These are phyloP conservation scores for Ellobius talpinus DNA, from an alignment of 2,113 vertebrate genomes.

Conservation along the genomic window DNA sequence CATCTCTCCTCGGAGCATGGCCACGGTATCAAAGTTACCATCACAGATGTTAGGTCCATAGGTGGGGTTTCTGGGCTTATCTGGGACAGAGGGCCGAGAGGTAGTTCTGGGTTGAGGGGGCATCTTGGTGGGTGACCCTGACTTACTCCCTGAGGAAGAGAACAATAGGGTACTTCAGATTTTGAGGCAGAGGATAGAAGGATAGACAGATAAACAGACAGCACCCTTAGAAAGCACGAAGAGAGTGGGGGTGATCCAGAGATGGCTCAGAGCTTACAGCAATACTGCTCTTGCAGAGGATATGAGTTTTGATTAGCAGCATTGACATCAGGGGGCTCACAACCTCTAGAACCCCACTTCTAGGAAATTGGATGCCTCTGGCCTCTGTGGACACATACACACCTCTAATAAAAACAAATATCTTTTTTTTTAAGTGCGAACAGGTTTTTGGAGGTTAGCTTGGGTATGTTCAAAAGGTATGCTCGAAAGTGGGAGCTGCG, in stretches of 20 bases:
- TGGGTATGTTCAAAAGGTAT: not conserved
- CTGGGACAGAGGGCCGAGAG: conserved; percentile 80
- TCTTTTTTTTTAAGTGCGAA: not conserved
- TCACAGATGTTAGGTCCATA: conserved; percentile 92
- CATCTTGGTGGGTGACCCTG: conserved; percentile 77
- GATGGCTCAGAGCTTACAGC: not conserved
- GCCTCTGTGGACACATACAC: not conserved
- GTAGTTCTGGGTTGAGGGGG: conserved; percentile 83
- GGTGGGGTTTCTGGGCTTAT: conserved; percentile 83
- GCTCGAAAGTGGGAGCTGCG: not conserved
- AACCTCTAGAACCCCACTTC: not conserved
- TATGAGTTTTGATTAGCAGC: not conserved
- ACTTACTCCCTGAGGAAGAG: conserved; percentile 73
- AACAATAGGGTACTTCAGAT: conserved; percentile 50
- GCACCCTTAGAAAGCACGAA: not conserved
- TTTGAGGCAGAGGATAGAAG: not conserved
- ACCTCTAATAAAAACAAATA: not conserved
- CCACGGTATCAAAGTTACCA: conserved; percentile 95
- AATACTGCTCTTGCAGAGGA: not conserved
- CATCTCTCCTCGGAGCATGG: conserved; percentile 93
- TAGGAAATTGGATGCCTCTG: not conserved
- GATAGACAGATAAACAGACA: not conserved
- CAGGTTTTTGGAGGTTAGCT: not conserved
- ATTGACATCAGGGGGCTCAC: not conserved
- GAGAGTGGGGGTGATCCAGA: not conserved